Evolutionary conservation across 2,888 invertebrate genomes (phyloP).

Genomic region (Fragum fragum): DNA sequence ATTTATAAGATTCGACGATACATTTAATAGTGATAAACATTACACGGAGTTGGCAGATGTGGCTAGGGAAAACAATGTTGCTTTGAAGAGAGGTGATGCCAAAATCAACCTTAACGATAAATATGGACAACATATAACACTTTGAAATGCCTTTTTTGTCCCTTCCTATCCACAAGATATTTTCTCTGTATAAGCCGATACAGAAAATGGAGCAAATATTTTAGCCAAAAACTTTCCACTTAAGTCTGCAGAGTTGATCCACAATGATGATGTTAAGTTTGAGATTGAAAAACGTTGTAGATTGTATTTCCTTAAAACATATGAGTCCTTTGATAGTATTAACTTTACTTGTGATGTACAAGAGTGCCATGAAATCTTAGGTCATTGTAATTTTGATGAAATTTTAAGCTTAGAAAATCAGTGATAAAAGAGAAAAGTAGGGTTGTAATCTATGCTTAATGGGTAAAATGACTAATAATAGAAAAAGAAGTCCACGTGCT

Average conservation of each 20-base stretch:
- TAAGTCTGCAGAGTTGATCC: constrained; percentile 24
- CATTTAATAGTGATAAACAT: constrained; percentile 59
- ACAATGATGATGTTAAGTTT: constrained; percentile 44
- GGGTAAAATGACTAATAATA: constrained; percentile 53
- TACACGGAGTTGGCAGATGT: constrained; percentile 66
- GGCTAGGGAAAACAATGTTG: constrained; percentile 40
- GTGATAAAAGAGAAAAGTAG: constrained; percentile 25
- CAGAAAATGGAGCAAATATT: constrained; percentile 33
- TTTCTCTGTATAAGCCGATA: constrained; percentile 67
- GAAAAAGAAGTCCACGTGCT: constrained; percentile 44
- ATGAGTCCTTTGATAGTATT: background rate
- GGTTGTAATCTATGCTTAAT: constrained; percentile 40
- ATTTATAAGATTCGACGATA: constrained; percentile 54
- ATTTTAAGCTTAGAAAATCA: constrained; percentile 44
- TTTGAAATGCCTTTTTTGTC: constrained; percentile 57
- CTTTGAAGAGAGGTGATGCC: constrained; percentile 39
- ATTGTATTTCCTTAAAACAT: constrained; percentile 51
- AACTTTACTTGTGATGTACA: constrained; percentile 31
- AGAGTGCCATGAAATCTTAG: constrained; percentile 44
- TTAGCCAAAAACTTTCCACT: constrained; percentile 49
- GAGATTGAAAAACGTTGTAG: constrained; percentile 48
- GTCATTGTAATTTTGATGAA: constrained; percentile 59
- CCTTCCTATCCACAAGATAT: constrained; percentile 58
- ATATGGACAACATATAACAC: constrained; percentile 21
- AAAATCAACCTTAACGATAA: constrained; percentile 34